Conservation (phyloP, 1,140 invertebrate species). For the Hyphantria cunea region DNA sequence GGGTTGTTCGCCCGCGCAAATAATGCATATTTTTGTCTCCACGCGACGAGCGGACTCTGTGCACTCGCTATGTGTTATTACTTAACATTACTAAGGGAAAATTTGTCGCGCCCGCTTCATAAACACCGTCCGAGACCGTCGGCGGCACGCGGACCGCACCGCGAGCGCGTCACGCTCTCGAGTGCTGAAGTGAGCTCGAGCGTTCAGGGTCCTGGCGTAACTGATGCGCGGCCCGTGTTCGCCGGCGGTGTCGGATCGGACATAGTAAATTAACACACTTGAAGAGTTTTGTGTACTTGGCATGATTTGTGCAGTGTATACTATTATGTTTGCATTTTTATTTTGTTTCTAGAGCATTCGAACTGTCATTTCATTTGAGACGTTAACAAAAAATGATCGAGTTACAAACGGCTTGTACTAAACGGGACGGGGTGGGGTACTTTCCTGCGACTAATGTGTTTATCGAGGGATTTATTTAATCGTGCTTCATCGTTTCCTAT, state of each 20-base stretch:
- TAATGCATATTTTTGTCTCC: conserved; percentile 69
- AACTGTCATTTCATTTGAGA: not conserved
- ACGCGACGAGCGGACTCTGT: conserved; percentile 26
- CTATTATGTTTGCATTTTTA: conserved; percentile 13
- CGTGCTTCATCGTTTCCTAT: conserved; percentile 13
- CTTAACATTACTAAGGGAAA: conserved; percentile 74
- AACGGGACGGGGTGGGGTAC: conserved; percentile 11
- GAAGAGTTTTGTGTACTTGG: conserved; percentile 37
- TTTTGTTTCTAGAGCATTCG: conserved; percentile 7
- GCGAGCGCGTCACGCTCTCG: not conserved
- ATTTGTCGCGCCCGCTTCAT: conserved; percentile 62
- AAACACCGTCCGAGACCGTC: conserved; percentile 37
- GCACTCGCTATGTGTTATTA: conserved; percentile 25
- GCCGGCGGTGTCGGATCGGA: conserved; percentile 46
- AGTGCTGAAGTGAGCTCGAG: too few species aligned
- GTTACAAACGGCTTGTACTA: conserved; percentile 8
- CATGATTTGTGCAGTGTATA: conserved; percentile 51
- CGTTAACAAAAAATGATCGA: not conserved
- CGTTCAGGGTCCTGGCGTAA: not conserved
- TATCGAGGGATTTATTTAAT: conserved; percentile 4
- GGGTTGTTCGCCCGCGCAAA: conserved; percentile 37
- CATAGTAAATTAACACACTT: conserved; percentile 46
- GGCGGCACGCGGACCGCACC: conserved; percentile 8
- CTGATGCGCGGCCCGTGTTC: conserved; percentile 13
- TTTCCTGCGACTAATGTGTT: conserved; percentile 12